Base-by-base conservation (phyloP, 2,113 vertebrate genomes). In the Festucalex cinctus region DNA sequence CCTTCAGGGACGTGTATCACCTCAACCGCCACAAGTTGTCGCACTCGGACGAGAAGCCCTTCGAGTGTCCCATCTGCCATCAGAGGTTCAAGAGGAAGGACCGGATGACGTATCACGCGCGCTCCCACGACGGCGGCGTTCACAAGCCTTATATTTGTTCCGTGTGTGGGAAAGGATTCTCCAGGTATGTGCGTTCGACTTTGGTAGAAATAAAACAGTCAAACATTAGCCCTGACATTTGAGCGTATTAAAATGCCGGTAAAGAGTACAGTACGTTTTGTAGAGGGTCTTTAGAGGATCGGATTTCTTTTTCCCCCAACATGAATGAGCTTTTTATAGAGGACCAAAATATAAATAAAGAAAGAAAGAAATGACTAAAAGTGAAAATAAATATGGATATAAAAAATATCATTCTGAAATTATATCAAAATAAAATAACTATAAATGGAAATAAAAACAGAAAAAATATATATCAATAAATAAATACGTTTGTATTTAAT, bases 31-130 rank as follows among this genome's bases (percentile, higher is more conserved):
- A 98, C 92, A 98, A 98, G 93, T 93, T 98, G 70, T 99, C 97
- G 16, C 97, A 99, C 86, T 99, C 97, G 0, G 97, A 99, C 1
- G 97, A 99, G 78, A 98, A 97, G 85, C 97, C 97, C 43, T 98
- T 98, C 17, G 95, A 98, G 88, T 98, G 96, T 84, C 97, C 95
- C 43, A 95, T 98, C 88, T 99, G 97, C 87, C 96, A 98, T 85
- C 96, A 99, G 91, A 94, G 96, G 77, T 99, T 99, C 89, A 99
- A 99, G 87, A 94, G 97, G 63, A 98, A 98, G 92, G 97, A 99
- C 87, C 95, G 96, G 80, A 98, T 98, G 96, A 98, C 96, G 56
- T 98, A 98, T 86, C 97, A 98, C 56, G 97, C 98, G 78, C 95
- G 95, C 89, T 98, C 96, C 64, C 97, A 98, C 20, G 96, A 99